Evolutionary conservation across 2,888 invertebrate genomes (phyloP), one percentile per base, ranked within the genome.

Genomic region (Cyrtodaria siliqua): DNA sequence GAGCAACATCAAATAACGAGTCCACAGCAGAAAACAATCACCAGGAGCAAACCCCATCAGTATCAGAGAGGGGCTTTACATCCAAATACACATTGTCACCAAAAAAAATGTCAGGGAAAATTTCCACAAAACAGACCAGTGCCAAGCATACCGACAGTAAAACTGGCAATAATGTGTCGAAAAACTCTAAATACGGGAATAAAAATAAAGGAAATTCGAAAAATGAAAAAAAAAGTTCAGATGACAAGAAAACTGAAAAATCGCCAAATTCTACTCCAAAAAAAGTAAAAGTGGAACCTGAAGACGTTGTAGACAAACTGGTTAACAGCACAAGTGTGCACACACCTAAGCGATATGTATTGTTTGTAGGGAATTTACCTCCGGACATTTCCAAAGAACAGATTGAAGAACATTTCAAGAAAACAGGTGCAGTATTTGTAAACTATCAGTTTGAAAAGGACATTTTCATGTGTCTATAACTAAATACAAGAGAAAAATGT

Each of bases 281-380:
- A 55, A 79, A 69, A 26, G 14, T 38, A 20, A 73, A 73, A 57
- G 8, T 27, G 26, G 20, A 40, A 18, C 62, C 61, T 66, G 66
- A 66, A 2, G 78, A 78, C 42, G 69, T 73, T 40, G 73, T 73
- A 3, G 78, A 78, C 23, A 73, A 73, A 53, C 47, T 78, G 38
- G 78, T 69, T 38, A 70, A 33, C 52, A 73, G 62, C 55, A 62
- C 80, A 6, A 80, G 80, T 73, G 53, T 73, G 42, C 76, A 76
- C 63, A 67, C 66, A 23, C 83, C 85, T 40, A 86, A 86, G 50
- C 84, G 83, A 23, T 88, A 88, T 79, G 88, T 90, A 16, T 68
- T 91, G 18, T 88, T 90, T 82, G 86, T 91, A 12, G 89, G 90
- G 12, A 90, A 91, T 82, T 81, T 91, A 42, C 90, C 91, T 1